Evolutionary conservation across 2,797 vertebrate species (phyloP), one percentile per base, ranked within the genome.

Genomic region (Salmo trutta): DNA sequence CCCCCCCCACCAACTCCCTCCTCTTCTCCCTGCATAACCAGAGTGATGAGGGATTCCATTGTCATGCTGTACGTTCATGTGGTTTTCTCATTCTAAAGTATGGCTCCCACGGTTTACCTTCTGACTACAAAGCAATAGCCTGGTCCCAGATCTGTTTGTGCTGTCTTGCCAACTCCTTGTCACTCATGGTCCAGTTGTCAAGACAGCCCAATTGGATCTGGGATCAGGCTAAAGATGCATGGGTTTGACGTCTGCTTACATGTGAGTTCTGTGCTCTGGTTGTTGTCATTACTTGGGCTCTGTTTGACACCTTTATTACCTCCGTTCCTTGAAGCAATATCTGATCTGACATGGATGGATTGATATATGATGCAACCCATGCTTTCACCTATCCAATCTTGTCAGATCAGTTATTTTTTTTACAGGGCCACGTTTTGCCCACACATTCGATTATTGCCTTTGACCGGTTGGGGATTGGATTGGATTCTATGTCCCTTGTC

Each of bases 31-130:
- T 80, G 78, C 77, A 82, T 77, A 5, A 24, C 19, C 6, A 78
- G 64, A 4, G 2, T 75, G 71, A 2, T 74, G 68, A 79, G 72
- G 78, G 81, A 82, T 84, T 81, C 82, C 81, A 86, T 83, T 73
- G 52, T 54, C 14, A 27, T 41, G 29, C 72, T 17, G 31, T 87
- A 86, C 77, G 77, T 82, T 84, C 36, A 14, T 85, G 80, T 86
- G 79, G 67, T 87, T 71, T 68, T 56, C 17, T 82, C 75, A 76
- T 75, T 51, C 31, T 24, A 27, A 47, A 54, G 16, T 54, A 29
- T 29, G 16, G 1, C 64, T 66, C 24, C 64, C 21, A 15, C 12
- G 1, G 64, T 14, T 12, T 29, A 24, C 56, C 16, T 59, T 19
- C 56, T 27, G 62, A 27, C 10, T 27, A 24, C 64, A 29, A 14